These are phyloP conservation scores for Nephrotoma appendiculata DNA, from an alignment of 2,888 invertebrate species.

Conservation along the genomic window DNA sequence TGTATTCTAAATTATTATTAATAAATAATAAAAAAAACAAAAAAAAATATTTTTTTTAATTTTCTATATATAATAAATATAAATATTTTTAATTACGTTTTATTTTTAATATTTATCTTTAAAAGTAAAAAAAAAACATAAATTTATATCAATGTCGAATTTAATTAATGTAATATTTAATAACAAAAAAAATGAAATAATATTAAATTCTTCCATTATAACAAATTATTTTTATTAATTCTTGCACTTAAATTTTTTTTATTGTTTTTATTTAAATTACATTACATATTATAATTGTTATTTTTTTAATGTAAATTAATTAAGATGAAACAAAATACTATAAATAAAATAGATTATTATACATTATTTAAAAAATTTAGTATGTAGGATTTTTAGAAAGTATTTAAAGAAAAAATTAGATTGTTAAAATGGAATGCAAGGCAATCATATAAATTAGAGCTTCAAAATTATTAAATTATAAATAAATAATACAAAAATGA, in stretches of 20 bases:
- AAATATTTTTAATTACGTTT: constrained; percentile 33
- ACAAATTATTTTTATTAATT: not conserved
- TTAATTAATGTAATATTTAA: constrained; percentile 38
- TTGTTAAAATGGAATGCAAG: constrained; percentile 28
- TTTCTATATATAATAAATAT: constrained; percentile 20
- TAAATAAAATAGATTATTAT: not conserved
- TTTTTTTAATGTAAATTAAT: not conserved
- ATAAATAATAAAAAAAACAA: not conserved
- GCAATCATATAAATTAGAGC: constrained; percentile 33
- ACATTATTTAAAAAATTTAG: not conserved
- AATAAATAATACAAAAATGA: constrained; percentile 1
- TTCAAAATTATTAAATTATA: constrained; percentile 17
- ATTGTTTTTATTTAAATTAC: constrained; percentile 10
- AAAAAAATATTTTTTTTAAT: not conserved
- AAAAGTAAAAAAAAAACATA: constrained; percentile 21
- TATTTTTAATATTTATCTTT: constrained; percentile 13
- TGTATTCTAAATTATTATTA: not conserved
- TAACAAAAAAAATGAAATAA: constrained; percentile 28
- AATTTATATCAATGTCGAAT: constrained; percentile 38
- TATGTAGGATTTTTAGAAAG: not conserved
- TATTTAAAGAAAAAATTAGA: constrained; percentile 16
- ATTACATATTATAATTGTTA: constrained; percentile 19
- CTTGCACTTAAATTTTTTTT: not conserved
- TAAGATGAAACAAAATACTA: not conserved
- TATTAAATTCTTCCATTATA: constrained; percentile 25